Evolutionary conservation across 35 echinoderm and acorn worm genomes (phyloP), one percentile per base, ranked within the genome.

Genomic region (Holothuria glaberrima): DNA sequence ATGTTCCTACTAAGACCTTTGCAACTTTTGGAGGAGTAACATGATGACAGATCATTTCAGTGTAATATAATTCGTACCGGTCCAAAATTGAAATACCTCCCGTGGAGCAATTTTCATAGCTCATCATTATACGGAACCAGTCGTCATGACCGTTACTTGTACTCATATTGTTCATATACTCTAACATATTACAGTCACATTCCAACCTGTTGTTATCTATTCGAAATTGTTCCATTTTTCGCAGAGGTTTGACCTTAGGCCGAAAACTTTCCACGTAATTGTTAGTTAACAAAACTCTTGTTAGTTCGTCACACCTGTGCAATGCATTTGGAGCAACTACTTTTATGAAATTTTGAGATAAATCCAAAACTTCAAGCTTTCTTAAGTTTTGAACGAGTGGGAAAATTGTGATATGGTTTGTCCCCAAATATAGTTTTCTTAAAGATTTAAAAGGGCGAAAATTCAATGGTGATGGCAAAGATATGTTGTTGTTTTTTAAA

Each of bases 11-110:
- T 24, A 78, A 48, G 50, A 78, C 26, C 21, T n/a, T 48, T 24
- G 50, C 44, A 25, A 78, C 74, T 41, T 78, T 24, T 21, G 74
- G 74, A 78, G 74, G 74, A 9, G 74, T 78, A 25, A 48, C 74
- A 16, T 78, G 74, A 26, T 41, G 26, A 28, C 74, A 78, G 6
- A 78, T 28, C 74, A 78, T 78, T 18, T 78, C 74, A 48, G 50
- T 48, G 38, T 78, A 78, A 1, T 54, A 78, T 48, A 78, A 50
- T 48, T 25, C 12, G 12, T 29, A 52, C 20, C 20, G 71, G 33
- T 0, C 50, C n/a, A n/a, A n/a, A 21, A 48, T 48, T 48, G 27
- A 48, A 0, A 26, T 22, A 9, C 50, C 1, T 78, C 27, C 9
- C 24, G 6, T 24, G 36, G 2, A 78, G 50, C 74, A 78, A 7